These are phyloP conservation scores for Ascaphus truei DNA, from an alignment of 2,113 vertebrate genomes.

Conservation along the genomic window DNA sequence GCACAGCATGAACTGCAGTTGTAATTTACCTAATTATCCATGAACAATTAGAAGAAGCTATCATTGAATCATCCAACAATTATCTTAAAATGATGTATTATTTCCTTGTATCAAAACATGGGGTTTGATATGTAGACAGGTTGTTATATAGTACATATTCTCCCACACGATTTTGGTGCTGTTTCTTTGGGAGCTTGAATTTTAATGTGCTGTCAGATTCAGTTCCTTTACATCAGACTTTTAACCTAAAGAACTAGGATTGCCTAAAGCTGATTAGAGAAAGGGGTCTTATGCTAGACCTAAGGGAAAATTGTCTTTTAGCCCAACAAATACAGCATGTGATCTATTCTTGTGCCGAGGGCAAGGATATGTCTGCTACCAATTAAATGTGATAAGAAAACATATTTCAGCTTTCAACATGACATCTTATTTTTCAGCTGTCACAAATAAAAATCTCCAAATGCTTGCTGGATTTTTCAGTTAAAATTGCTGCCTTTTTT, in stretches of 20 bases:
- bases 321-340: neutral
- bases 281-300: neutral
- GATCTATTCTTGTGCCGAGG: neutral
- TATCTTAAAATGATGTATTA: too few species aligned
- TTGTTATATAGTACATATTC: too few species aligned
- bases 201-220: conserved; percentile 33
- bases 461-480: too few species aligned
- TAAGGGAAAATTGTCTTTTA: neutral
- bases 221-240: conserved; percentile 25
- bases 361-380: neutral
- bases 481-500: too few species aligned
- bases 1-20: too few species aligned
- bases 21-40: too few species aligned
- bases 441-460: too few species aligned
- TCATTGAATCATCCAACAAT: too few species aligned
- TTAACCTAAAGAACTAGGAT: neutral
- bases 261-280: conserved; percentile 32
- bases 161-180: conserved; percentile 38
- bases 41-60: too few species aligned
- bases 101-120: too few species aligned
- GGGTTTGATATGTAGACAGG: too few species aligned
- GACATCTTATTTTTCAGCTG: conserved; percentile 9
- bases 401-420: neutral
- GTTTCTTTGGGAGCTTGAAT: conserved; percentile 32
- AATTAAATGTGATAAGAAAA: conserved; percentile 14